A percentile compares a stretch with the other conserved stretches of the same genome.
Evolutionary conservation across 2,888 invertebrate species (phyloP).

Genomic region (Pseudanteris insignis): DNA sequence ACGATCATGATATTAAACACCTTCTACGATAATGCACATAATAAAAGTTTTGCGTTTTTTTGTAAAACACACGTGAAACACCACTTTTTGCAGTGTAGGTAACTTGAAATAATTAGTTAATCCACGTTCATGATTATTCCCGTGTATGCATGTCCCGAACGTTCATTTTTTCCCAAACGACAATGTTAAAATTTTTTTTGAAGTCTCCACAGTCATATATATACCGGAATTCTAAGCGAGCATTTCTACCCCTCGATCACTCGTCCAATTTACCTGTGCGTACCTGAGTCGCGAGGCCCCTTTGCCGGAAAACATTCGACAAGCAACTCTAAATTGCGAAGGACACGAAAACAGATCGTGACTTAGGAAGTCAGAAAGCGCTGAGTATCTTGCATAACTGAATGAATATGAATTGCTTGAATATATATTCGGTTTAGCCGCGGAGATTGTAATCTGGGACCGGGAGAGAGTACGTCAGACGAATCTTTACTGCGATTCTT

Average conservation of each 20-base stretch:
- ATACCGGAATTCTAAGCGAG: conserved; percentile 4
- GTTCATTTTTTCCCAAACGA: too few relatives aligned
- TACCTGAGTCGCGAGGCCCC: conserved; percentile 9
- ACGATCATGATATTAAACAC: too few relatives aligned
- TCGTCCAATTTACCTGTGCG: conserved; percentile 17
- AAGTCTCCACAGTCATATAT: conserved; percentile 1
- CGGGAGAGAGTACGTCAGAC: conserved; percentile 12
- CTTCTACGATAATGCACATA: too few relatives aligned
- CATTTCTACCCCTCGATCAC: conserved; percentile 6
- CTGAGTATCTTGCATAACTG: conserved; percentile 34
- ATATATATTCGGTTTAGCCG: conserved; percentile 34
- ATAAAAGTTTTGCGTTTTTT: too few relatives aligned
- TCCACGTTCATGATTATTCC: too few relatives aligned
- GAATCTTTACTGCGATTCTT: conserved; percentile 33
- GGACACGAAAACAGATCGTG: conserved; percentile 42
- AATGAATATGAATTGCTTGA: conserved; percentile 41
- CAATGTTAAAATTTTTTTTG: not conserved
- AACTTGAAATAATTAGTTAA: too few relatives aligned
- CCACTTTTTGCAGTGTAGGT: too few relatives aligned
- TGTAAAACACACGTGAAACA: too few relatives aligned
- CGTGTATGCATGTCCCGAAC: too few relatives aligned
- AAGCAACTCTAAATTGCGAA: conserved; percentile 29
- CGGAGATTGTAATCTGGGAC: conserved; percentile 33
- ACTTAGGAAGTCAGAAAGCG: conserved; percentile 35
- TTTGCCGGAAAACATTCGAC: conserved; percentile 30